A percentile compares a stretch with the other conserved stretches of the same genome.
These are phyloP conservation scores for Cyprinodon diabolis DNA, from an alignment of 2,797 vertebrate species.

Conservation along the genomic window DNA sequence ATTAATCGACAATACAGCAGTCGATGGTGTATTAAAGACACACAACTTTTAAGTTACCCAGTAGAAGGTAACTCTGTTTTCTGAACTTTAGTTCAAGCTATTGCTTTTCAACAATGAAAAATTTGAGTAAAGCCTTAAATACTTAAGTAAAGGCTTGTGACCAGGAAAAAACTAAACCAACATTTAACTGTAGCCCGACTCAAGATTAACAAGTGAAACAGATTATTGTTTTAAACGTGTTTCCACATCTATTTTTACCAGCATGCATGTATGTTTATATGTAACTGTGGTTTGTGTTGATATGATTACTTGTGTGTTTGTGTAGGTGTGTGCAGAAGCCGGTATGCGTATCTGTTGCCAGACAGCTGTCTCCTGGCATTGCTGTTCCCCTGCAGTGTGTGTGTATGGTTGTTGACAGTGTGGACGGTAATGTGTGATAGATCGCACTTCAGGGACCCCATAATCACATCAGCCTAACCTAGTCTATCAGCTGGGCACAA, in stretches of 20 bases:
- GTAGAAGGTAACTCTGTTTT: background rate
- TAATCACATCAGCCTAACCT: conserved; percentile 87
- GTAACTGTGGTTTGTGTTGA: conserved; percentile 33
- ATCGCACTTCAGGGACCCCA: conserved; percentile 86
- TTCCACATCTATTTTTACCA: conserved; percentile 11
- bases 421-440: conserved; percentile 88
- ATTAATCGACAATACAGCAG: no score
- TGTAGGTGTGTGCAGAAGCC: conserved; percentile 52
- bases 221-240: background rate
- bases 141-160: background rate
- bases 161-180: background rate
- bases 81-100: background rate
- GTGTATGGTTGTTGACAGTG: conserved; percentile 85
- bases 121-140: background rate
- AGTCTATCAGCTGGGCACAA: conserved; percentile 83
- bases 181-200: background rate
- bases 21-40: background rate
- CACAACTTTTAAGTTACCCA: background rate
- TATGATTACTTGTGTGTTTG: conserved; percentile 33
- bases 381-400: conserved; percentile 80
- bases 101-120: no score
- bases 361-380: conserved; percentile 85
- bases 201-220: background rate
- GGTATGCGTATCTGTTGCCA: conserved; percentile 70
- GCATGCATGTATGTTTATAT: conserved; percentile 10